Base-by-base conservation (phyloP, 1,140 invertebrate genomes). In the Bicyclus anynana region DNA sequence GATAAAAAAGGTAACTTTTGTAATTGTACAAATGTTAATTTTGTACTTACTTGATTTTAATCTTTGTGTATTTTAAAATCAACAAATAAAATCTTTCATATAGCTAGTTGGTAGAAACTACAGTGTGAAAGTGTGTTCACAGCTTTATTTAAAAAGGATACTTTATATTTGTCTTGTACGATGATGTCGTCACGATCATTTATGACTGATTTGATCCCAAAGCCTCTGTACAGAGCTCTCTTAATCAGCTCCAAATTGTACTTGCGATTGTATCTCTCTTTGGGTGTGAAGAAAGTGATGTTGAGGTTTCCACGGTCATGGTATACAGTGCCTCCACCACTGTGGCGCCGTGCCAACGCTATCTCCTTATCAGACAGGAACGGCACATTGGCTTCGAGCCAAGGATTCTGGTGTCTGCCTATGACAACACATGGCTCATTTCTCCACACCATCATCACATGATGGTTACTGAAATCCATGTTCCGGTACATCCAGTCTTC, bases 331-430 rank as follows among this genome's bases (percentile, higher is more conserved):
- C 97, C 97, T 55, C 98, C 98, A n/a, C 97, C 98, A 84, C 97
- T 98, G 72, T 97, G 96, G 14, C 98, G 91, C 48, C 98, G 91
- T 0, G 94, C 98, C 13, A 99, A 67, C 1, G 91, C 81, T 40
- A 98, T 92, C 13, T 91, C 92, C 17, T 91, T 85, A 26, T 92
- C 90, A 42, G 90, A 77, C 16, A 94, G 67, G 26, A 88, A 89
- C 2, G 91, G 87, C 0, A 96, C 80, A 78, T 98, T 96, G 1
- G 94, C 93, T 87, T 99, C 98, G 14, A 94, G 78, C 94, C 97
- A 99, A 1, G 97, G 97, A 89, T 99, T 99, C 84, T 99, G 98
- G 89, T 99, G 96, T 33, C 96, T 91, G 1, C 98, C 98, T 76
- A 99, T 95, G 0, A 99, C 97, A 46, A 99, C 95, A 79, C 96